Evolutionary conservation across 2,888 invertebrate genomes (phyloP), one percentile per base, ranked within the genome.

Genomic region (Gymnosoma rotundatum): DNA sequence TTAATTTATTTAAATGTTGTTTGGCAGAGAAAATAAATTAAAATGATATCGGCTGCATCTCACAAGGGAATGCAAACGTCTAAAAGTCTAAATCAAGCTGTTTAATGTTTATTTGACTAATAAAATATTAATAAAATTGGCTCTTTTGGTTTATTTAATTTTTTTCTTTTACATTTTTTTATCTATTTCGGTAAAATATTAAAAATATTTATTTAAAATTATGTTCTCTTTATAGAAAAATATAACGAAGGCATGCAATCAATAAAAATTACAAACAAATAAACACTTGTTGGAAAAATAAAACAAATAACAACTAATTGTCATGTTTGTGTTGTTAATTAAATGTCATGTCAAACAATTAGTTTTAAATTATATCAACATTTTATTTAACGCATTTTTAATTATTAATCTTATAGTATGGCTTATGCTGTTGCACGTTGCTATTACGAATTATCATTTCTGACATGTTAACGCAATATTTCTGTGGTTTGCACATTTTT

Each of bases 281-380:
- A 78, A 54, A 45, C 20, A 61, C 25, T 20, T 52, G 61, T 38
- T 78, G 52, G 20, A 36, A 48, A 8, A 18, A 60, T 52, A 36
- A 42, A 54, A 45, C 16, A 69, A n/a, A 50, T 14, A 50, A 60
- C 9, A 72, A 52, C 64, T 72, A 64, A 73, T 72, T 58, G 64
- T 48, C 78, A 79, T 74, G 48, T 79, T 78, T 83, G 58, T 69
- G 36, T 74, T 79, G 83, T 80, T 83, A 83, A 78, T 83, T 78
- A 78, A 82, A 82, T 73, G 78, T 73, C 67, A 73, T 78, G 67
- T 78, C 60, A 83, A 66, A 83, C 56, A 83, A 83, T 83, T 83
- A 78, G 61, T 50, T 79, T 72, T 72, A 72, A 79, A 79, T 79
- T 72, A 72, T 52, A 58, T 60, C 58, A 79, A 73, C 66, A 79